Base-by-base conservation (phyloP, 2,888 invertebrate genomes). In the Magallana nippona region DNA sequence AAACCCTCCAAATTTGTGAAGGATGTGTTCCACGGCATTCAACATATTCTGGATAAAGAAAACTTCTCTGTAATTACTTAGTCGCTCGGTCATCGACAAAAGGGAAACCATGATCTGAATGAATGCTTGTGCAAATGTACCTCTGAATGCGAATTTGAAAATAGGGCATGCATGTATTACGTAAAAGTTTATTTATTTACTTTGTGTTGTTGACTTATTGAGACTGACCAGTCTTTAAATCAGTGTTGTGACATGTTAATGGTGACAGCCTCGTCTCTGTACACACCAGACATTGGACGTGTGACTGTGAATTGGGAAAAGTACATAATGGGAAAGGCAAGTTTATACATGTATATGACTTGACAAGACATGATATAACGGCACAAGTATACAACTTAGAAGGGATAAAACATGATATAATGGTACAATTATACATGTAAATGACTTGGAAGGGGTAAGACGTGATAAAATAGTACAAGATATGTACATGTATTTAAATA, bases 1-100 rank as follows among this genome's bases (percentile, higher is more conserved):
- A 90, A 90, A 85, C 94, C 94, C 0, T 88, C 90, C 15, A 88
- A 88, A 81, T 92, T 89, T 83, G 91, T 92, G 19, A 88, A 88
- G 15, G 93, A 93, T 84, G 93, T 93, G 1, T 86, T 88, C 44
- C 89, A 91, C 17, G 94, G 93, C 0, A 89, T 94, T 19, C 85
- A 91, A 27, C 91, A 92, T 86, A 92, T 94, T 84, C 85, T 94
- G 13, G 88, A 92, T 79, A 87, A 87, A 83, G 93, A 94, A 82
- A 85, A 88, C 22, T 90, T 88, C 63, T 44, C 79, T 0, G 55
- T 85, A 1, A 79, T 82, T 13, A 79, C 79, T n/a, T 79, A 27
- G 57, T 13, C n/a, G 2, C 3, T 44, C 19, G 13, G 15, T 32
- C 19, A 11, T 44, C 19, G 13, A 15, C 1, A n/a, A 15, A 56